Base-by-base conservation (phyloP, 2,113 vertebrate genomes). In the Nettapus auritus region DNA sequence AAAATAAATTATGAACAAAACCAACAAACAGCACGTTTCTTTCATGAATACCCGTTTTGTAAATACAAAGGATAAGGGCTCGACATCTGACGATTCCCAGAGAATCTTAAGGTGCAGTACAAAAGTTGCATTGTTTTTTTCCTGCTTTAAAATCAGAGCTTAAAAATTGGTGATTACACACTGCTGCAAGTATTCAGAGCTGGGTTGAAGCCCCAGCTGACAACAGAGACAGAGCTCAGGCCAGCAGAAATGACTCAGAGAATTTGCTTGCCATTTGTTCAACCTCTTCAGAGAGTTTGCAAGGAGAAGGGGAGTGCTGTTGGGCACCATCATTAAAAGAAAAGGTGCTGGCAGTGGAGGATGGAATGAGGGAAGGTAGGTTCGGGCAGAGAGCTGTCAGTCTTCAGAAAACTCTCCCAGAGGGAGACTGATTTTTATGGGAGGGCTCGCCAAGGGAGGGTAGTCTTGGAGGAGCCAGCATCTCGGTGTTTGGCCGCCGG, bases 1-100 rank as follows among this genome's bases (percentile, higher is more conserved):
- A 69, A 73, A 93, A 73, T 86, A 75, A 92, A 84, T 93, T 59
- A 89, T 59, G 69, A 94, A 69, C 74, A 84, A 89, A 88, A 53
- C 11, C 19, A 42, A 22, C 0, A 1, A 94, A 60, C 25, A 63
- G 4, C 8, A 57, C 18, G 21, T 64, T 46, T n/a, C 34, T 78
- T 86, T 93, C 40, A 44, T 60, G 23, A 74, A 63, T 66, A 64
- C 12, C 13, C 63, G 13, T 66, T 91, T 67, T 90, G 73, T 7
- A 9, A 77, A 75, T 13, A 80, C 36, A 92, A 82, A 56, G 13
- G 16, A 34, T 40, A 82, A 68, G 21, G 4, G 9, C 66, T 64
- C 82, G 33, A 46, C 34, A 21, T 50, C 42, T 76, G 29, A 15
- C 57, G 53, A 46, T 86, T 76, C 52, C 73, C 5, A 3, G 80